phyloP scores from a whole-genome alignment of 2,888 invertebrate genomes.

The Anoncus sp. region DNA sequence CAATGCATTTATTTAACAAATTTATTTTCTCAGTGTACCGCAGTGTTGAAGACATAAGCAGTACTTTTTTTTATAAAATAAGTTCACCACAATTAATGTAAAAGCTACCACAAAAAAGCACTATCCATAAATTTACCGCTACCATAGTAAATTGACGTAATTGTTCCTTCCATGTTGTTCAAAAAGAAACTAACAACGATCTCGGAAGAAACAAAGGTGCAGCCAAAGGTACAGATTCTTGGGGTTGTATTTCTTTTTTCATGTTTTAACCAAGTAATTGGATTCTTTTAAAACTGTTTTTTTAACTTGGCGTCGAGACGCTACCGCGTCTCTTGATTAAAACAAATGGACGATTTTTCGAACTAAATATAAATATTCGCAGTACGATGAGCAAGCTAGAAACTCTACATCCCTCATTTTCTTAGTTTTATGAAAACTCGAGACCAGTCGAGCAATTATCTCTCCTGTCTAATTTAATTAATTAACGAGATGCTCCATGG shows the following conservation, averaged over 20 bases:
- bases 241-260: not conserved
- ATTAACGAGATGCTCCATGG: conserved; percentile 69
- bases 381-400: conserved; percentile 5
- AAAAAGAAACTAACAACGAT: too few species aligned
- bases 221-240: too few species aligned
- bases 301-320: too few species aligned
- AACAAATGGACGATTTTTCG: not conserved
- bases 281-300: too few species aligned
- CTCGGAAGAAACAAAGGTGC: not conserved
- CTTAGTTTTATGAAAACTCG: conserved; percentile 13
- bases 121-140: too few species aligned
- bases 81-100: too few species aligned
- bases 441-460: conserved; percentile 52
- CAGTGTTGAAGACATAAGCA: conserved; percentile 77
- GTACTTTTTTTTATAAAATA: conserved; percentile 59
- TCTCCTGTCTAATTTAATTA: conserved; percentile 71
- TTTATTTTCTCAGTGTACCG: too few species aligned
- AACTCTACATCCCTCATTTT: not conserved
- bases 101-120: too few species aligned
- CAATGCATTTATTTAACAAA: too few species aligned
- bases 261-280: not conserved
- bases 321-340: too few species aligned
- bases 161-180: too few species aligned
- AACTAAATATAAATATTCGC: conserved; percentile 20
- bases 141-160: too few species aligned